These are phyloP conservation scores for Ctenopoma kingsleyae DNA, from an alignment of 2,797 vertebrate species.

Conservation along the genomic window DNA sequence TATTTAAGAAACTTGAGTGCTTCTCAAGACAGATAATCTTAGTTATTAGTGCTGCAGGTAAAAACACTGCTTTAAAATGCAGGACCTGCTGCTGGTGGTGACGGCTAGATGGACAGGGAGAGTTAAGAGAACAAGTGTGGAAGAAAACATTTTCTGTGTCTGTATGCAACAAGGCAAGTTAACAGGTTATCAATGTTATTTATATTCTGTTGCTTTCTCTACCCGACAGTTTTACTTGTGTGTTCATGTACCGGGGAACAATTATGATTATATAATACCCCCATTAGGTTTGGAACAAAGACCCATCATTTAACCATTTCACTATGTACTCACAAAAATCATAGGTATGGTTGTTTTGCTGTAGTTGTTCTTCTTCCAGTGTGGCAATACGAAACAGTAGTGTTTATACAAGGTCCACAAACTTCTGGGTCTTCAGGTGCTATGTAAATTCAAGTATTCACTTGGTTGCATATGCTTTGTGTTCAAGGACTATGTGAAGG, in stretches of 20 bases:
- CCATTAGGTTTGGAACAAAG: background rate
- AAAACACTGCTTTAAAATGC: constrained; percentile 52
- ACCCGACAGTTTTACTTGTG: background rate
- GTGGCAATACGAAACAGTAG: no score
- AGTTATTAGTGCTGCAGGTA: constrained; percentile 56
- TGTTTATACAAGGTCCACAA: no score
- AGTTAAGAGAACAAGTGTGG: background rate
- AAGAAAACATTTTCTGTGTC: background rate
- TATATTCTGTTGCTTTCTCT: background rate
- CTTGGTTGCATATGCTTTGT: no score
- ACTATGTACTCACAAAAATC: no score
- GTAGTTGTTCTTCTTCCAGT: no score
- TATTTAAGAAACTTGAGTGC: constrained; percentile 58
- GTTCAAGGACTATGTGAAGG: no score
- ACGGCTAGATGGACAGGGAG: constrained; percentile 22
- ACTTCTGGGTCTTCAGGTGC: no score
- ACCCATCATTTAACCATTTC: no score
- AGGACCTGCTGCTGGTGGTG: constrained; percentile 13
- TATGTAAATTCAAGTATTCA: no score
- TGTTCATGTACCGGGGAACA: background rate
- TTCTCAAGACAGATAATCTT: constrained; percentile 55
- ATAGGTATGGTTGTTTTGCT: no score
- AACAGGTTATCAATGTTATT: constrained; percentile 1
- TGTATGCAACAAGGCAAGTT: background rate
- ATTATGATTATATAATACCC: background rate